Evolutionary conservation across 2,888 invertebrate genomes (phyloP), one percentile per base, ranked within the genome.

Genomic region (Ennomos fuscantarius): DNA sequence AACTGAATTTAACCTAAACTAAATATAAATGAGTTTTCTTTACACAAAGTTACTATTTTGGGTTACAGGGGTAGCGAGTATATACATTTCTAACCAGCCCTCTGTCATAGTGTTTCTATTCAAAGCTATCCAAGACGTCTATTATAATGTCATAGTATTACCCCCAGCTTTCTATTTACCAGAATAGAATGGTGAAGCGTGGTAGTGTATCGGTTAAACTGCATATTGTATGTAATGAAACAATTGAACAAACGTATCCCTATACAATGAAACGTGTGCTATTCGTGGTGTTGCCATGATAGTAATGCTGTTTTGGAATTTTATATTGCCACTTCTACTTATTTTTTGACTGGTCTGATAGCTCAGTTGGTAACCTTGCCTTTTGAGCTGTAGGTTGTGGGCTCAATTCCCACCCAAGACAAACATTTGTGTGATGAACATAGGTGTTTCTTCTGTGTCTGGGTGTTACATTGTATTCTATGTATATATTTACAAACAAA

Each of bases 201-300:
- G 45, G 36, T 49, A 47, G 57, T 55, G 46, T 60, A 55, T 54
- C 55, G 40, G 58, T 53, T 66, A 67, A 63, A 69, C 67, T 66
- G 66, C 69, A 68, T 62, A 71, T 67, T 69, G 66, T 71, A 56
- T 66, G 60, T 68, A 70, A 69, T 64, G 68, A 71, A 73, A 66
- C 66, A 74, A 76, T 76, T 62, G 69, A 60, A 65, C 62, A 63
- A 66, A 66, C 62, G 61, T 48, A 37, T 46, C 24, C 42, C 52
- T 40, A 52, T 48, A 68, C 69, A 69, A 69, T 71, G 63, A 63
- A 40, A 32, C 48, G 55, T 42, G 46, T 51, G 56, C 57, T 33
- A 8, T 15, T 31, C n/a, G 33, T 39, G 32, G 31, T 33, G 48
- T 48, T 40, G 48, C 48, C 40, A 33, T 40, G 33, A 45, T 9